These are phyloP conservation scores for Micoletzkya japonica DNA, from an alignment of 2,888 invertebrate species.

Conservation along the genomic window DNA sequence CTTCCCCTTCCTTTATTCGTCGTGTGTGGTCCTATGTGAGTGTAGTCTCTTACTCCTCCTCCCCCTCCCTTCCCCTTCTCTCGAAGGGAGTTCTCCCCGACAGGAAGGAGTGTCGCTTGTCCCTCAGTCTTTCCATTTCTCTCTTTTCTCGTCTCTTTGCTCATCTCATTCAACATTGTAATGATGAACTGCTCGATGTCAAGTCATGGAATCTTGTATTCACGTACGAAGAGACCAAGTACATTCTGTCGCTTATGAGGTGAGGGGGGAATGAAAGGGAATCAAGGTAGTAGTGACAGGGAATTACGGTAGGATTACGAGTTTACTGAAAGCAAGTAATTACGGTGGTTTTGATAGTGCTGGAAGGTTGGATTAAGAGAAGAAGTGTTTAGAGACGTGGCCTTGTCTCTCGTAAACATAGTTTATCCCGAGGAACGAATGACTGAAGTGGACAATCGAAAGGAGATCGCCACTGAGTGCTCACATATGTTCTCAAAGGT, in stretches of 20 bases:
- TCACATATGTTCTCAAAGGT: constrained; percentile 1
- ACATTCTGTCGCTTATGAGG: constrained; percentile 4
- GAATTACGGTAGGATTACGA: not conserved
- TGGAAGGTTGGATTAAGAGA: not conserved
- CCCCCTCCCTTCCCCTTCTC: not conserved
- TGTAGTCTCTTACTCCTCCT: not conserved
- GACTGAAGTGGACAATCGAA: constrained; percentile 20
- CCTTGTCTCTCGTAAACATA: constrained; percentile 4
- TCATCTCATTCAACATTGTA: not conserved
- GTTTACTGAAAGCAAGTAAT: not conserved
- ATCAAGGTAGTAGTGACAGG: not conserved
- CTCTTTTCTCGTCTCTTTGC: not conserved
- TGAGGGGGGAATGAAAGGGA: not conserved
- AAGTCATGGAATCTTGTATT: constrained; percentile 7
- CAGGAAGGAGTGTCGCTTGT: not conserved
- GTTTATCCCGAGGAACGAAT: constrained; percentile 10
- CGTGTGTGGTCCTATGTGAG: not conserved
- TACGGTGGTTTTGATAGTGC: not conserved
- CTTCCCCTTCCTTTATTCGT: not conserved
- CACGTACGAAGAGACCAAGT: not conserved
- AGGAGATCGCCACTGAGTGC: constrained; percentile 5
- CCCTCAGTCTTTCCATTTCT: not conserved
- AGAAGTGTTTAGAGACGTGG: constrained; percentile 15
- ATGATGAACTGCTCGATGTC: not conserved
- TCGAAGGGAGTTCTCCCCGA: not conserved